phyloP scores from a whole-genome alignment of 2,888 invertebrate species.

The Lasioglossum marginatum region DNA sequence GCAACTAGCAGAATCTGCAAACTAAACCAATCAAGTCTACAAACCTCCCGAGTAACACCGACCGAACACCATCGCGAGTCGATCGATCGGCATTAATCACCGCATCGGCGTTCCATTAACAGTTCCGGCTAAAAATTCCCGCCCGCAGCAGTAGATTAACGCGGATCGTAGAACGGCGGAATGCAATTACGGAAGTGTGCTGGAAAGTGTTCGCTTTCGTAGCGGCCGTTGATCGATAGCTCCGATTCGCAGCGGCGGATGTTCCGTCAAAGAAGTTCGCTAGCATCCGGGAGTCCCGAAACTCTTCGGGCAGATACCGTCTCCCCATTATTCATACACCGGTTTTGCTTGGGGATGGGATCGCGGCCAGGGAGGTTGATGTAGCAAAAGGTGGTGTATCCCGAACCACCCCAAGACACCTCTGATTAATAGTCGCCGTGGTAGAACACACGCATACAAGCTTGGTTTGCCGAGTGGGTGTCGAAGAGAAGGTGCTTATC shows the following conservation, averaged over 20 bases:
- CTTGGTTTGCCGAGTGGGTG: constrained; percentile 2
- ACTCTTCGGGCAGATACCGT: constrained; percentile 31
- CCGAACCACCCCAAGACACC: not conserved
- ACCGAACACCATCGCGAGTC: not conserved
- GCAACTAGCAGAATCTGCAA: not conserved
- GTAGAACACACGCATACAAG: not conserved
- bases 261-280: constrained; percentile 36
- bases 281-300: constrained; percentile 41
- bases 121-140: not conserved
- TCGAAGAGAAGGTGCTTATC: not conserved
- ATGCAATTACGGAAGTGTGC: constrained; percentile 27
- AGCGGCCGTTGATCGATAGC: constrained; percentile 50
- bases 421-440: constrained; percentile 26
- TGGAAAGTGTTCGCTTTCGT: constrained; percentile 1
- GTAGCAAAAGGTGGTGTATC: not conserved
- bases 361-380: not conserved
- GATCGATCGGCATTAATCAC: not conserved
- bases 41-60: not conserved
- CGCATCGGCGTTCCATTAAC: not conserved
- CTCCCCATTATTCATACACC: constrained; percentile 50
- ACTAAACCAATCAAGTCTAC: not conserved
- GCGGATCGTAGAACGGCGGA: not conserved
- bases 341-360: not conserved
- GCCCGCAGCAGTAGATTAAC: not conserved
- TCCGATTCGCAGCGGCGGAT: constrained; percentile 10